Percentiles rank a stretch among this genome's conserved stretches.
Evolutionary conservation across 2,113 vertebrate species (phyloP).

Genomic region (Rhizomys pruinosus): DNA sequence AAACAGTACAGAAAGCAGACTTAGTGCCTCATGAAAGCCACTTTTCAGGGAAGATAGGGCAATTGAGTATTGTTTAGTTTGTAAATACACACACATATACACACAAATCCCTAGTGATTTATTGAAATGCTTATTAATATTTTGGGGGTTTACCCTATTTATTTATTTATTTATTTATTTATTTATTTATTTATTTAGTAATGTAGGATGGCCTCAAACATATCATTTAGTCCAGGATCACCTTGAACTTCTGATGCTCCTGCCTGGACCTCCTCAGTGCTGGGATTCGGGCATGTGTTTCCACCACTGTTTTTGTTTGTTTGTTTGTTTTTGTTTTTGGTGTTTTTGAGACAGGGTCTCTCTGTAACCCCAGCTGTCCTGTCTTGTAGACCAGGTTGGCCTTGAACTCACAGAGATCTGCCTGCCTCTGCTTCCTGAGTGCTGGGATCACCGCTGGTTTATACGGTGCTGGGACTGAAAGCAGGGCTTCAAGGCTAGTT

Average conservation of each 20-base stretch:
- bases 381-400: too few relatives aligned
- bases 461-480: background rate
- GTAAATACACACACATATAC: background rate
- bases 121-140: constrained; percentile 48
- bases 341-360: too few relatives aligned
- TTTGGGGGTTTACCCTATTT: constrained; percentile 20
- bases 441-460: background rate
- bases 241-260: too few relatives aligned
- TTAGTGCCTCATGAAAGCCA: constrained; percentile 1
- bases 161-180: background rate
- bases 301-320: too few relatives aligned
- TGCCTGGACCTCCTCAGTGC: too few relatives aligned
- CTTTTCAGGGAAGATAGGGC: constrained; percentile 25
- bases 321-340: too few relatives aligned
- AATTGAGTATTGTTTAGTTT: background rate
- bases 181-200: background rate
- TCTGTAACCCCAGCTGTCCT: too few relatives aligned
- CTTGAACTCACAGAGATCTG: too few relatives aligned
- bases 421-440: too few relatives aligned
- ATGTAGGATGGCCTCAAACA: background rate
- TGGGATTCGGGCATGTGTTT: too few relatives aligned
- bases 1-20: constrained; percentile 24
- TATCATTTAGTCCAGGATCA: background rate
- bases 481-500: background rate
- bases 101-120: background rate